Conservation (phyloP, 2,888 invertebrate genomes). For the Alloplasta piceator region DNA sequence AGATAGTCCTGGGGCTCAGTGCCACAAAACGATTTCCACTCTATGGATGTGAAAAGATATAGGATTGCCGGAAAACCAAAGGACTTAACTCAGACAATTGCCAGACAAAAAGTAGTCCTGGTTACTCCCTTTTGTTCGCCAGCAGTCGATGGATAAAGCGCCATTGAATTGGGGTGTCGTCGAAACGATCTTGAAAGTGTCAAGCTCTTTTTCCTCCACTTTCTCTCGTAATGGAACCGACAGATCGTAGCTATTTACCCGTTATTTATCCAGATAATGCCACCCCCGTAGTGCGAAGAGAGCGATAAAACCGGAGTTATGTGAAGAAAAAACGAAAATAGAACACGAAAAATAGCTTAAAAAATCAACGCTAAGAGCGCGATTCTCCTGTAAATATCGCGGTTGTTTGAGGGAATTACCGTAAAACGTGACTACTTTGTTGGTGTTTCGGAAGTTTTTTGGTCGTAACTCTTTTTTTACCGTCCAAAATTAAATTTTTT, state of each 20-base stretch:
- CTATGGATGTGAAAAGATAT: conserved; percentile 26
- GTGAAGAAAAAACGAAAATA: conserved; percentile 22
- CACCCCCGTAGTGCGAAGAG: conserved; percentile 12
- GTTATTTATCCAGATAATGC: conserved; percentile 55
- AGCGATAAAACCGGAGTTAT: conserved; percentile 6
- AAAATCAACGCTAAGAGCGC: conserved; percentile 29
- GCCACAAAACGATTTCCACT: conserved; percentile 58
- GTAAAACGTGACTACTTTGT: too few relatives aligned
- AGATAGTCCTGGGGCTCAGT: conserved; percentile 39
- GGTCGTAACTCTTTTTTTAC: too few relatives aligned
- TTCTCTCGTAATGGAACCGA: conserved; percentile 55
- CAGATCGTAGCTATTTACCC: conserved; percentile 62
- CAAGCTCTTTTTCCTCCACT: conserved; percentile 45
- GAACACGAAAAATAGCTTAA: conserved; percentile 22
- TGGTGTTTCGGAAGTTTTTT: too few relatives aligned
- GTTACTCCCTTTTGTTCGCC: too few relatives aligned
- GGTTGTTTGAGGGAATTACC: too few relatives aligned
- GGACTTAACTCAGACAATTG: too few relatives aligned
- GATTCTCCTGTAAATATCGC: neutral
- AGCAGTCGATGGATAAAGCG: neutral
- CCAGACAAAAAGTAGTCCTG: too few relatives aligned
- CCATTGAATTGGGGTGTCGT: conserved; percentile 55
- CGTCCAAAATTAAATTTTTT: too few relatives aligned
- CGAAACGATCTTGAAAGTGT: conserved; percentile 56
- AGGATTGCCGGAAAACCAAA: neutral